Percentiles rank a stretch among this genome's conserved stretches.
Conservation (phyloP, 2,113 vertebrate genomes). For the Numenius arquata region DNA sequence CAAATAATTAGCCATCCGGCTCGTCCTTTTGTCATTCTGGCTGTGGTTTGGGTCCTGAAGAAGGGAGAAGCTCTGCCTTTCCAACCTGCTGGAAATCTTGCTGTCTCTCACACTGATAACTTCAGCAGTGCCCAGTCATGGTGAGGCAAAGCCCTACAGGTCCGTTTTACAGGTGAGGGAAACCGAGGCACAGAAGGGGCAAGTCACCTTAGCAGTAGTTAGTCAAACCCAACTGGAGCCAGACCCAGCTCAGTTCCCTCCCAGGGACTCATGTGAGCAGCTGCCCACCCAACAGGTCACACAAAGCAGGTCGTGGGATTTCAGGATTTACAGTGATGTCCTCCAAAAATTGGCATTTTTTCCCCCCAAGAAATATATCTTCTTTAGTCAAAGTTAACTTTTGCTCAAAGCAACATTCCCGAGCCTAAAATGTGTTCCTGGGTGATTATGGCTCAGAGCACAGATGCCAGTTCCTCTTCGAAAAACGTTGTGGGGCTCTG, state of each 20-base stretch:
- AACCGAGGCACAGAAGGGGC: not conserved
- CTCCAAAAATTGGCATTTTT: not conserved
- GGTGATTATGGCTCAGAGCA: not conserved
- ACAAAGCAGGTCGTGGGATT: not conserved
- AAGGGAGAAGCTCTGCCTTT: not conserved
- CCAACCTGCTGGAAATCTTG: not conserved
- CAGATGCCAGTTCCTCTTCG: not conserved
- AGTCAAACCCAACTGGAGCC: not conserved
- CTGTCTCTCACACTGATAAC: not conserved
- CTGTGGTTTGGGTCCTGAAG: accelerated
- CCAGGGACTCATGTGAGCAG: not conserved
- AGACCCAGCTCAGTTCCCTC: not conserved
- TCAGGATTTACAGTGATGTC: not conserved
- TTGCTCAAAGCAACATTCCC: not conserved
- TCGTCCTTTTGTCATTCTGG: not conserved
- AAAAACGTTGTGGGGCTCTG: not conserved
- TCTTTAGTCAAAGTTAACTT: not conserved
- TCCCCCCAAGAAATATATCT: not conserved
- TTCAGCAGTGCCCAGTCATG: not conserved
- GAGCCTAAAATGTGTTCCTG: not conserved
- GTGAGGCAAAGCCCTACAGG: not conserved
- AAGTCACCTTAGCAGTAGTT: not conserved
- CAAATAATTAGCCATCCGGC: not conserved
- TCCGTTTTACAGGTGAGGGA: not conserved
- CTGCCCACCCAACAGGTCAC: not conserved